Evolutionary conservation across 2,888 invertebrate species (phyloP), one percentile per base, ranked within the genome.

Genomic region (Noctua janthe): DNA sequence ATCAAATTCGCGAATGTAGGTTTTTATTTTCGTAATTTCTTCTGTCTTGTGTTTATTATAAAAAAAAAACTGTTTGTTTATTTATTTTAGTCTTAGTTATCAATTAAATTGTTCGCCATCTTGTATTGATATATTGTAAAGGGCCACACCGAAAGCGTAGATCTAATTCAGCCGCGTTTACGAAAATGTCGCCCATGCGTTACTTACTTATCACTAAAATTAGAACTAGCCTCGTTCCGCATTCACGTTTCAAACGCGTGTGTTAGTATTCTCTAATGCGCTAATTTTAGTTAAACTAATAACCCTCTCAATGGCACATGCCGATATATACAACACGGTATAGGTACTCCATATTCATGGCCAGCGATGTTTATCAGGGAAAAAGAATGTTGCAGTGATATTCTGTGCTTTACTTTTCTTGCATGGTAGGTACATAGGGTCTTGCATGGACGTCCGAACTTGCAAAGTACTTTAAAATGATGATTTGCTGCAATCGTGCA

Each of bases 121-220:
- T 78, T 74, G 8, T 74, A 15, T 72, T 66, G 17, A 66, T 72
- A 66, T 72, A n/a, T 62, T 67, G n/a, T 56, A 8, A 39, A 35
- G 13, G 23, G 51, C 47, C 71, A 56, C 71, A 43, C 23, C n/a
- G 29, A 51, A 47, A 56, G 13, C 39, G 20, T 49, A 66, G 8
- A 49, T 62, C 35, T 29, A 67, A 35, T 74, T 39, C 13, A 49
- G 6, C 7, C n/a, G 51, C 23, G 43, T 59, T 51, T 56, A 71
- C 20, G n/a, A 59, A 23, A 71, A 56, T 86, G 74, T 78, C 83
- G 56, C 69, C 54, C 54, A 49, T 62, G 54, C 75, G 75, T 62
- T 83, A 67, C 35, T 62, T 83, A 67, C 35, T 47, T 70, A 79
- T 43, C 17, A 73, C 70, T 86, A 64, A 72, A 82, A 78, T 82